Evolutionary conservation across 1,140 invertebrate species (phyloP).

Genomic region (Listronotus oregonensis): DNA sequence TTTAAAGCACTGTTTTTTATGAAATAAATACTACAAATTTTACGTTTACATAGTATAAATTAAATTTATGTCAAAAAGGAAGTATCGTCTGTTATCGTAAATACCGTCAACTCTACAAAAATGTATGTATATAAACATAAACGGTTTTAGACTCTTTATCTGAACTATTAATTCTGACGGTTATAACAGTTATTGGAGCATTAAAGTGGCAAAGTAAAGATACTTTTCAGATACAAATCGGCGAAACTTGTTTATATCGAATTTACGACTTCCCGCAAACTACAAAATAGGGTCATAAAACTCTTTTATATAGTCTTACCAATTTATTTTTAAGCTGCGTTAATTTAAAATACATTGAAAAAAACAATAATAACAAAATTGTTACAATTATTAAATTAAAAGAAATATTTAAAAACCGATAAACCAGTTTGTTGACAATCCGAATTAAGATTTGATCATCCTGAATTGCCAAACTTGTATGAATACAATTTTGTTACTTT

Average conservation of each 20-base stretch:
- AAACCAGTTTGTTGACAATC: no score
- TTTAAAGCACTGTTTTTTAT: no score
- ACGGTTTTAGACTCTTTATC: constrained; percentile 23
- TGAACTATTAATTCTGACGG: constrained; percentile 21
- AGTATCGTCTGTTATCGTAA: constrained; percentile 5
- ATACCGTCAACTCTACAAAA: no score
- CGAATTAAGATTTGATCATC: no score
- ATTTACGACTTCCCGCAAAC: constrained; percentile 23
- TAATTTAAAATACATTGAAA: neutral
- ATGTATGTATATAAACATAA: constrained; percentile 8
- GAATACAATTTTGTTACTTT: no score
- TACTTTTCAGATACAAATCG: constrained; percentile 30
- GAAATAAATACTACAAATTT: no score
- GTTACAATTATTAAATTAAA: no score
- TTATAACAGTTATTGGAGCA: constrained; percentile 29
- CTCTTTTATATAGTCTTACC: neutral
- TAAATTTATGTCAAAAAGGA: constrained; percentile 3
- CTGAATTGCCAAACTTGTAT: no score
- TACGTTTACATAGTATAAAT: no score
- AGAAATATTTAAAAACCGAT: no score
- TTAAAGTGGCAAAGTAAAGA: constrained; percentile 29
- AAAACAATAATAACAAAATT: no score
- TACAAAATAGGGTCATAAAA: constrained; percentile 4
- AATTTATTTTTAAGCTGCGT: neutral
- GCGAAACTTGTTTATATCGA: constrained; percentile 22